Percentiles rank a stretch among this genome's conserved stretches.
Conservation (phyloP, 2,113 vertebrate species). For the Pelusios castaneus region DNA sequence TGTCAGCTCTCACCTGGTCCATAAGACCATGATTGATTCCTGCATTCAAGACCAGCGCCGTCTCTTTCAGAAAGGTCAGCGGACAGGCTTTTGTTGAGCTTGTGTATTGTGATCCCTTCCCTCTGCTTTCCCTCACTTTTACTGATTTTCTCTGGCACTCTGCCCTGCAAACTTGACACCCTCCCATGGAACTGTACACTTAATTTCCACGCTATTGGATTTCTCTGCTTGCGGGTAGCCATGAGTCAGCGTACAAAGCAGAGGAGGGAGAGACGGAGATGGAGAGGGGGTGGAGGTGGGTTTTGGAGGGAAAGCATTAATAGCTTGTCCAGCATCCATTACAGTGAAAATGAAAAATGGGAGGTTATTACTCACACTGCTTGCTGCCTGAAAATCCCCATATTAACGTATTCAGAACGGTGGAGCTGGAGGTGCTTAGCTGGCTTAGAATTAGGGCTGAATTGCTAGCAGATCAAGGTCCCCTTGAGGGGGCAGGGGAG, state of each 20-base stretch:
- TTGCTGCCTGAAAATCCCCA: background rate
- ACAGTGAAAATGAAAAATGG: background rate
- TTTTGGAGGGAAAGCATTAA: background rate
- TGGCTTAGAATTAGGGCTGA: background rate
- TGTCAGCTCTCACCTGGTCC: background rate
- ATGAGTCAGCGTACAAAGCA: accelerated
- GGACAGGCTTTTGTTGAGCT: accelerated
- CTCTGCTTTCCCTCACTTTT: background rate
- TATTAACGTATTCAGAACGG: background rate
- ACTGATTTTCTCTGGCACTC: background rate
- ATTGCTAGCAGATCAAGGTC: background rate
- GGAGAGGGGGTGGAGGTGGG: background rate
- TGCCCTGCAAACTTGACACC: background rate
- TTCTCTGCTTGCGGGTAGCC: background rate
- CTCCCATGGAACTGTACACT: background rate
- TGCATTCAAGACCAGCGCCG: accelerated
- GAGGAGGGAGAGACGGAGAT: background rate
- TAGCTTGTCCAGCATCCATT: background rate
- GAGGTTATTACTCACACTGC: background rate
- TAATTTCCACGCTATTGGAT: background rate
- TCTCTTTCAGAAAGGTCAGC: background rate
- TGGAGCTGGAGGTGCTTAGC: background rate
- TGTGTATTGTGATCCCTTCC: background rate
- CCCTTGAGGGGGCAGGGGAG: background rate
- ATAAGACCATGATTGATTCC: background rate